Evolutionary conservation across 2,113 vertebrate genomes (phyloP).

Genomic region (Galeopterus variegatus): DNA sequence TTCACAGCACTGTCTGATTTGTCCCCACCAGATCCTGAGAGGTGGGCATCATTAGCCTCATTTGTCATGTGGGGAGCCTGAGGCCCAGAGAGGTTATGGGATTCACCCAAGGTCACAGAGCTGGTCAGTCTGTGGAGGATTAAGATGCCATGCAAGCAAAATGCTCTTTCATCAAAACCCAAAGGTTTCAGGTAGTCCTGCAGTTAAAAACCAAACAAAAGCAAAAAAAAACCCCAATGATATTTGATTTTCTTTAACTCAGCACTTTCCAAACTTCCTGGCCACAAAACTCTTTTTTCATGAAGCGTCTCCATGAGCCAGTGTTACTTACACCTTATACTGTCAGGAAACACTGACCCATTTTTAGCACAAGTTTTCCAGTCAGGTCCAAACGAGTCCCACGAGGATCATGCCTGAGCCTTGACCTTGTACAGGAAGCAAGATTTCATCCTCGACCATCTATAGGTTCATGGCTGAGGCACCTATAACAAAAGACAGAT

Average conservation of each 20-base stretch:
- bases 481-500: neutral
- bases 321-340: neutral
- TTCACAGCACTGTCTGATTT: too few species aligned
- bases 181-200: neutral
- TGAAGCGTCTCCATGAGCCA: rapidly evolving
- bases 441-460: neutral
- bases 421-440: neutral
- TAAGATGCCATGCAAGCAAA: neutral
- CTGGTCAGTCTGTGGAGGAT: neutral
- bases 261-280: neutral
- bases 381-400: neutral
- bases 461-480: neutral
- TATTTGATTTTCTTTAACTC: neutral
- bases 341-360: rapidly evolving
- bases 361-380: neutral
- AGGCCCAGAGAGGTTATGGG: neutral
- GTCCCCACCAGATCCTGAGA: neutral
- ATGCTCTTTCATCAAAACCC: neutral
- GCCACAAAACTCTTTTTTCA: neutral
- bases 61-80: neutral
- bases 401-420: neutral
- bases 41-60: neutral
- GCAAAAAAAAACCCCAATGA: too few species aligned
- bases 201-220: neutral
- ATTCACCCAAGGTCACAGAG: neutral